Evolutionary conservation across 1,140 invertebrate genomes (phyloP), one percentile per base, ranked within the genome.

Genomic region (Bombus balteatus): DNA sequence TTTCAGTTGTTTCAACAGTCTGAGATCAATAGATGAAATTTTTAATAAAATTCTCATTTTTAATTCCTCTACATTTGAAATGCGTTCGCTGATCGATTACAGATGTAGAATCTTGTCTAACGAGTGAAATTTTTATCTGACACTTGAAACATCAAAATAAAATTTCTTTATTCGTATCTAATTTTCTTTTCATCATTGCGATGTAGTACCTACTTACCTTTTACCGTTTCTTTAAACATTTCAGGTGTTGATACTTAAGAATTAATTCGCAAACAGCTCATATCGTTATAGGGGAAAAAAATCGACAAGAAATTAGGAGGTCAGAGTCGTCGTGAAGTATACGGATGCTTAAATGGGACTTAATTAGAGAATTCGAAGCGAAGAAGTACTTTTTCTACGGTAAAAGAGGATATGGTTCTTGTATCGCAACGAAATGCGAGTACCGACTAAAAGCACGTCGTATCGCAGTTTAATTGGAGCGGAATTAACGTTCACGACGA

Each of bases 381-480:
- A 41, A 32, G 47, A 47, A 32, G 59, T 47, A 89, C 41, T 90
- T 89, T 87, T 89, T 89, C 80, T 59, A 62, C 47, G 65, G 73
- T 39, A 76, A 84, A 82, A 57, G 85, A 82, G 78, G 88, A 87
- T 81, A 89, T 71, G 87, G 78, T 88, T 82, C 83, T 89, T 80
- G 85, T 75, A 85, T 87, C 73, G 85, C 85, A 85, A 87, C 81
- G 87, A 87, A 90, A 87, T 90, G 78, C 85, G 70, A 89, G 85
- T 68, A 43, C 65, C 79, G 78, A 80, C 70, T 66, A 86, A 77
- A 77, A 81, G 81, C 88, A 66, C 65, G 68, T 62, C 72, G 88
- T 89, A 87, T 79, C 85, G 81, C 78, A 82, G 81, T 89, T 90
- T 90, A 90, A 90, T 89, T 89, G 89, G 89, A 86, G 85, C 81